Evolutionary conservation across 1,140 invertebrate species (phyloP).

Genomic region (Brachionus koreanus): DNA sequence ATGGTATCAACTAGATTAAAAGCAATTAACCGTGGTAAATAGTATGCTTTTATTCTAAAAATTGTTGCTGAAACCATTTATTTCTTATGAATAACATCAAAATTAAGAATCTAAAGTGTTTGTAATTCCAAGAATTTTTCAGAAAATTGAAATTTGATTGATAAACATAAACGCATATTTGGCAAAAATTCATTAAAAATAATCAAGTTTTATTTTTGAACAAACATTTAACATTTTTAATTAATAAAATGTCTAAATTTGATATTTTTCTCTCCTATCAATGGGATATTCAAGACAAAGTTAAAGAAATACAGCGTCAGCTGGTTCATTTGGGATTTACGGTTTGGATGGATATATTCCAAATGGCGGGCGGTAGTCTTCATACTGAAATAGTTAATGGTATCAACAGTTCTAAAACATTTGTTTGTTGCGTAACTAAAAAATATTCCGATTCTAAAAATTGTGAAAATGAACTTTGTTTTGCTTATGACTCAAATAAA

Average conservation of each 20-base stretch:
- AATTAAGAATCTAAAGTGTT: too few relatives aligned
- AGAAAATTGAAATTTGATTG: too few relatives aligned
- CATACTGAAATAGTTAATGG: constrained; percentile 59
- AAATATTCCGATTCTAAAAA: constrained; percentile 58
- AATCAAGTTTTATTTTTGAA: neutral
- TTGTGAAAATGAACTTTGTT: constrained; percentile 58
- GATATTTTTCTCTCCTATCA: constrained; percentile 58
- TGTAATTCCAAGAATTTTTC: too few relatives aligned
- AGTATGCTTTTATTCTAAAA: too few relatives aligned
- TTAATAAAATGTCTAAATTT: neutral
- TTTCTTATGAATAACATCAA: too few relatives aligned
- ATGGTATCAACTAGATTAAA: too few relatives aligned
- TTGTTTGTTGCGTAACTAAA: constrained; percentile 57
- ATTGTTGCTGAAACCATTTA: too few relatives aligned
- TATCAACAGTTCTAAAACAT: constrained; percentile 52
- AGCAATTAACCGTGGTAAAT: too few relatives aligned
- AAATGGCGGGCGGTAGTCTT: constrained; percentile 59
- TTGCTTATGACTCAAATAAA: constrained; percentile 59
- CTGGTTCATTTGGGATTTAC: constrained; percentile 56
- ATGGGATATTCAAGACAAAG: constrained; percentile 59
- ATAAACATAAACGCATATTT: neutral
- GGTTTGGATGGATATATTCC: constrained; percentile 61
- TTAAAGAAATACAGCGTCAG: constrained; percentile 51
- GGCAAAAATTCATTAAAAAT: neutral
- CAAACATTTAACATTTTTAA: neutral